Evolutionary conservation across 2,113 vertebrate genomes (phyloP), one percentile per base, ranked within the genome.

Genomic region (Chaetura pelagica): DNA sequence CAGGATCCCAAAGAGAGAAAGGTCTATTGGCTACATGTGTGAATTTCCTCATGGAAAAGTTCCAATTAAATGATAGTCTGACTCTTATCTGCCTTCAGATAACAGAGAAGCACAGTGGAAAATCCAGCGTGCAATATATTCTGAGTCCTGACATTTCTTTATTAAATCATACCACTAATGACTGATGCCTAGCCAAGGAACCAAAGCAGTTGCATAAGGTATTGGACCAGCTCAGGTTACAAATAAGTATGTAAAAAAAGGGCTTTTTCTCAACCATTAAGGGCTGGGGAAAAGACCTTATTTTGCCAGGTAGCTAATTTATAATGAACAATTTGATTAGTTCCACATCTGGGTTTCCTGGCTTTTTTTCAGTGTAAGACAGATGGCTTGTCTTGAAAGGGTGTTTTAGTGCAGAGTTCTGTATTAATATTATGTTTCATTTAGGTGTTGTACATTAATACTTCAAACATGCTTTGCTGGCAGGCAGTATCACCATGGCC

Each of bases 371-470:
- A 93, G 57, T 1, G 9, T 67, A 82, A 93, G 75, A 82, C 77
- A 95, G 74, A 64, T 97, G 94, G 93, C 80, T 91, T 92, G 67
- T 82, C 88, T 89, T 96, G 74, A 93, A 96, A 97, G 59, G 46
- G 46, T 67, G 55, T 95, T 96, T 96, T 94, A 96, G 92, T 84
- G 55, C 44, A 77, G 59, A 62, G 10, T 52, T 82, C 34, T 89
- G 68, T 91, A 92, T 82, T 95, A 82, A 96, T 90, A 86, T 89
- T 49, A 64, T 62, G 81, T 78, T 93, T 90, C 69, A 82, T 93
- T 84, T 95, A 96, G 95, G 93, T 93, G 92, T 89, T 93, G 76
- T 73, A 51, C 75, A 84, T 90, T 92, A 92, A 84, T 95, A 84
- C 86, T 87, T 96, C 74, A 96, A 93, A 89, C 59, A 83, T 75